Evolutionary conservation across 2,113 vertebrate species (phyloP), one percentile per base, ranked within the genome.

Genomic region (Naja naja): DNA sequence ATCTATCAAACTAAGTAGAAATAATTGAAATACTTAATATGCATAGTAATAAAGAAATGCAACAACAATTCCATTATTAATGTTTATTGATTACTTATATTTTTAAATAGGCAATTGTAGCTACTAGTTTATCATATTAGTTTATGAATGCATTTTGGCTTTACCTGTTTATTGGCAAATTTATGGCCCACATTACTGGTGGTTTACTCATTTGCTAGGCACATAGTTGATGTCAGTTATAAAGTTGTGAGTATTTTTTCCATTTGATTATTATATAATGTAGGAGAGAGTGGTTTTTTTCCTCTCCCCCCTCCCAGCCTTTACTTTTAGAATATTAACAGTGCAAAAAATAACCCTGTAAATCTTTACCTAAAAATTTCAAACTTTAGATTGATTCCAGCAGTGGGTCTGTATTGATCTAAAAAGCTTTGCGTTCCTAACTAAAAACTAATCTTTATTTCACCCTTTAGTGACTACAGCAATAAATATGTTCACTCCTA

Each of bases 361-460:
- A 98, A 98, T 98, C 98, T 98, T 98, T 98, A 98, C 97, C 98
- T 98, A 98, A 98, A 98, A 98, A 98, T 98, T 98, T 97, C 96
- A 97, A 98, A 98, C 97, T 98, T 98, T 97, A 98, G 98, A 98
- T 98, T 98, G 98, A 98, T 98, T 98, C 97, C 97, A 97, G 97
- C 96, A 96, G 96, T 94, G 96, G 96, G 97, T 96, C 97, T 95
- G 96, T 98, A 98, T 98, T 98, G 98, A 98, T 98, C 97, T 97
- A 93, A 96, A 97, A 97, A 97, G 97, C 97, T 98, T 97, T 97
- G 98, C 97, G 97, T 98, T 97, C 98, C 97, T 98, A 98, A 98
- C 97, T 98, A 98, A 98, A 98, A 98, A 97, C 97, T 98, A 98
- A 98, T 98, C 98, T 98, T 98, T 98, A 98, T 98, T 98, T 98